Conservation (phyloP, 2,113 vertebrate genomes). For the Symphodus melops region DNA sequence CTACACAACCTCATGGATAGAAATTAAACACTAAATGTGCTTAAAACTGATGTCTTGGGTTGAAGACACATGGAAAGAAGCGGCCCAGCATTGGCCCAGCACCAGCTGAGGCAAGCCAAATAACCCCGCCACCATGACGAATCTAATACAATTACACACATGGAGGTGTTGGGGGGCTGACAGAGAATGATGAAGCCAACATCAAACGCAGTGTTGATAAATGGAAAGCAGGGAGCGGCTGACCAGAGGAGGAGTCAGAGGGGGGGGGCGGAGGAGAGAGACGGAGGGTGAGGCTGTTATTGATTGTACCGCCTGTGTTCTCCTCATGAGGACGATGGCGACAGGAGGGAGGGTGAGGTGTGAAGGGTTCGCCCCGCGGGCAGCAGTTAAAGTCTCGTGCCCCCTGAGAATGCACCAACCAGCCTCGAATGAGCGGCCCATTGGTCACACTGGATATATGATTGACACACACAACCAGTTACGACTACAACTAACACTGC, state of each 20-base stretch:
- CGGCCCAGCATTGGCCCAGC: slow-evolving; percentile 44
- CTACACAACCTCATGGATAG: slow-evolving; percentile 47
- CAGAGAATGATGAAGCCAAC: slow-evolving; percentile 77
- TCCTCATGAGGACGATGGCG: slow-evolving; percentile 42
- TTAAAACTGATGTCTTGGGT: slow-evolving; percentile 51
- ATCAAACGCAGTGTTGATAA: slow-evolving; percentile 74
- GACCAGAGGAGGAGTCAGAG: slow-evolving; percentile 55
- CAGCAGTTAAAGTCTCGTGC: slow-evolving; percentile 72
- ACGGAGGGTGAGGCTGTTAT: slow-evolving; percentile 64
- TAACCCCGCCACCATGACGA: slow-evolving; percentile 64
- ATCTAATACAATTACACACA: slow-evolving; percentile 81
- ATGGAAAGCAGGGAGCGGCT: slow-evolving; percentile 73
- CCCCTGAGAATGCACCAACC: slow-evolving; percentile 71
- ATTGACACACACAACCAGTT: slow-evolving; percentile 65
- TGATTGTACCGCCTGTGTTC: slow-evolving; percentile 75
- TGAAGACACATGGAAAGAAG: slow-evolving; percentile 44
- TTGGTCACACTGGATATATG: slow-evolving; percentile 74
- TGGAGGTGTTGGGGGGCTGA: slow-evolving; percentile 68
- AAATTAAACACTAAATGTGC: slow-evolving; percentile 43
- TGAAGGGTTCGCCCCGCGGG: slow-evolving; percentile 70
- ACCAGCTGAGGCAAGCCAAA: slow-evolving; percentile 52
- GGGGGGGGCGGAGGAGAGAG: background rate
- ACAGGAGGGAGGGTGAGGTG: slow-evolving; percentile 34
- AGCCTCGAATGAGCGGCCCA: slow-evolving; percentile 62
- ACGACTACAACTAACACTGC: slow-evolving; percentile 29